Base-by-base conservation (phyloP, 2,113 vertebrate species). In the Zapus hudsonius region DNA sequence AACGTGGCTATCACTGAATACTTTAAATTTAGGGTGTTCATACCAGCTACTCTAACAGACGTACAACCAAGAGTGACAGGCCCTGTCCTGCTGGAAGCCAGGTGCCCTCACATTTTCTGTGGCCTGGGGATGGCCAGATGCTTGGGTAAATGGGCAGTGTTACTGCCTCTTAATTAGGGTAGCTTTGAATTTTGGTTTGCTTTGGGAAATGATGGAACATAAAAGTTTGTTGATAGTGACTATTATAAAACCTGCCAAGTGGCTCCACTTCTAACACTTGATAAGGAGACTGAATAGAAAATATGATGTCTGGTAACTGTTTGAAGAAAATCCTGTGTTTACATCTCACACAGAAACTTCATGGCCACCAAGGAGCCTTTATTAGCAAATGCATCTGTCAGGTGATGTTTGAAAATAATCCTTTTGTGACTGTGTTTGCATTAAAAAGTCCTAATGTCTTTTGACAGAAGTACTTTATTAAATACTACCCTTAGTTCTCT, bases 1-100 rank as follows among this genome's bases (percentile, higher is more conserved):
- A 40, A 13, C 47, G 67, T 1, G 67, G 23, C 25, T 72, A 5
- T 86, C 83, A 80, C 80, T 33, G 36, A 93, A 33, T 52, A 73
- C 59, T 73, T 91, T 95, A 93, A 93, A 69, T 61, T 36, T 23
- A 42, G 40, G 75, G 70, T 33, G 19, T 82, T 84, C 52, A 82
- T 36, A 92, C 80, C 72, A 95, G 72, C 89, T 91, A 66, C 87
- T 73, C 55, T 75, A 23, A 92, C 73, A 95, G 73, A 64, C 75
- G 64, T 9, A 55, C 31, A 63, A 59, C 55, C 5, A 3, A 87
- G 85, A 94, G 69, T 69, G 95, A 40, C 64, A 91, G 38, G 38
- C 33, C 44, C 67, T 36, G 12, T 70, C 66, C 69, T 87, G 80
- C 75, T 92, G 76, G 89, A 64, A 92, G 40, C 47, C 67, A 91